Evolutionary conservation across 2,113 vertebrate genomes (phyloP).

Genomic region (Formicarius rufipectus): DNA sequence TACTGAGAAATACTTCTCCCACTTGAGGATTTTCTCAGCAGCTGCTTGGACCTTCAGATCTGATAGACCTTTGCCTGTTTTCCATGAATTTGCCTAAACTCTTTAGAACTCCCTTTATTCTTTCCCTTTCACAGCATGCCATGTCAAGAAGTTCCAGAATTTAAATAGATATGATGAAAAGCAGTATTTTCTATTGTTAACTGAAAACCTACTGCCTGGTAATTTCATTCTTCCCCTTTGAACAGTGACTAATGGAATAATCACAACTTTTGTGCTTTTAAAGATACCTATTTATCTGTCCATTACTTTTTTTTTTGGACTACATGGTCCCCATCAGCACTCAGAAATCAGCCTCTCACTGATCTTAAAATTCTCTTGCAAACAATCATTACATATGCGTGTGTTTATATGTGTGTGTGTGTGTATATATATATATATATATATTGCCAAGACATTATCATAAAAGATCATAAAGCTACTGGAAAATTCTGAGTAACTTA

Average conservation of each 20-base stretch:
- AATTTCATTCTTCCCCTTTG: slow-evolving; percentile 11
- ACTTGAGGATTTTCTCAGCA: not conserved
- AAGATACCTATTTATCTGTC: not conserved
- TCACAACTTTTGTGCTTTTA: slow-evolving; percentile 9
- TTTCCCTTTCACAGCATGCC: not conserved
- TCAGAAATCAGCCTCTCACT: not conserved
- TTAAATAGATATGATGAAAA: slow-evolving; percentile 31
- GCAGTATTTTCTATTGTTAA: slow-evolving; percentile 39
- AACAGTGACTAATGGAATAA: slow-evolving; percentile 38
- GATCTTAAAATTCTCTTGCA: not conserved
- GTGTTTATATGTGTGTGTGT: not conserved
- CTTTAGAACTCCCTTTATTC: not conserved
- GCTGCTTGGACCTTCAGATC: not conserved
- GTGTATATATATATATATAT: not conserved
- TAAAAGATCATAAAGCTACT: not conserved
- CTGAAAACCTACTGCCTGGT: not conserved
- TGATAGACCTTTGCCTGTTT: not conserved
- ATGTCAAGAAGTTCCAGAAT: slow-evolving; percentile 11
- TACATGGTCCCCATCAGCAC: not conserved
- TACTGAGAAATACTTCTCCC: not conserved
- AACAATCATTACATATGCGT: not conserved
- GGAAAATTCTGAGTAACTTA: not conserved
- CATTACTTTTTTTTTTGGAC: not conserved
- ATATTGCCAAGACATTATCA: not conserved
- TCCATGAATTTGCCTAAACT: not conserved